Evolutionary conservation across 1,140 invertebrate species (phyloP).

Genomic region (Coptotermes formosanus): DNA sequence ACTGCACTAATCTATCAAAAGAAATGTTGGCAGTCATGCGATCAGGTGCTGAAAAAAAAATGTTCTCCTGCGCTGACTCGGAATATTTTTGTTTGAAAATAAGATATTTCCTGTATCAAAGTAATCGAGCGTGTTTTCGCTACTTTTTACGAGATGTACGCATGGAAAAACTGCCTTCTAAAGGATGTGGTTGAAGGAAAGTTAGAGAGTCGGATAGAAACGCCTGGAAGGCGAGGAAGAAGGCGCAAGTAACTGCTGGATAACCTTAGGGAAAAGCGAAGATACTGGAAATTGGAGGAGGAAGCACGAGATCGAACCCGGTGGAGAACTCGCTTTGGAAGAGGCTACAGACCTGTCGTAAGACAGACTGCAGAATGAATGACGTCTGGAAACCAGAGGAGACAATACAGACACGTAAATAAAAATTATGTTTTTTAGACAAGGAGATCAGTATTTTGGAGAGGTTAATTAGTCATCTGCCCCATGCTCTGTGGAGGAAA

Average conservation of each 20-base stretch:
- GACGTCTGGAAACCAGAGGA: neutral
- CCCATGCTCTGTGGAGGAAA: neutral
- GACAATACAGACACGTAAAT: neutral
- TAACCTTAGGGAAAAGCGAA: too few species aligned
- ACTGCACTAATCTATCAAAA: neutral
- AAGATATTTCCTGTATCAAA: neutral
- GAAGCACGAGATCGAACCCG: too few species aligned
- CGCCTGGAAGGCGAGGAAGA: too few species aligned
- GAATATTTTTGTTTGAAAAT: neutral
- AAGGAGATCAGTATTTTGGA: neutral
- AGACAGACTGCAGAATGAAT: too few species aligned
- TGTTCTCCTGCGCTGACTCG: too few species aligned
- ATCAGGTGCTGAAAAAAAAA: neutral
- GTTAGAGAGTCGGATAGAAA: too few species aligned
- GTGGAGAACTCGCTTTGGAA: too few species aligned
- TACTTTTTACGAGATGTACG: neutral
- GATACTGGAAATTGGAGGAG: too few species aligned
- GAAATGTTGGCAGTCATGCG: neutral
- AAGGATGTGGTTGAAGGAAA: too few species aligned
- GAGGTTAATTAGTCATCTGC: neutral
- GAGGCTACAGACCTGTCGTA: too few species aligned
- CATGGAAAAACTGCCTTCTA: too few species aligned
- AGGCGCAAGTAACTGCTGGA: too few species aligned
- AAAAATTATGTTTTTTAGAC: neutral
- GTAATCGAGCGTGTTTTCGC: neutral